Percentiles rank a stretch among this genome's conserved stretches.
Conservation (phyloP, 2,797 vertebrate species). For the Discoglossus pictus region DNA sequence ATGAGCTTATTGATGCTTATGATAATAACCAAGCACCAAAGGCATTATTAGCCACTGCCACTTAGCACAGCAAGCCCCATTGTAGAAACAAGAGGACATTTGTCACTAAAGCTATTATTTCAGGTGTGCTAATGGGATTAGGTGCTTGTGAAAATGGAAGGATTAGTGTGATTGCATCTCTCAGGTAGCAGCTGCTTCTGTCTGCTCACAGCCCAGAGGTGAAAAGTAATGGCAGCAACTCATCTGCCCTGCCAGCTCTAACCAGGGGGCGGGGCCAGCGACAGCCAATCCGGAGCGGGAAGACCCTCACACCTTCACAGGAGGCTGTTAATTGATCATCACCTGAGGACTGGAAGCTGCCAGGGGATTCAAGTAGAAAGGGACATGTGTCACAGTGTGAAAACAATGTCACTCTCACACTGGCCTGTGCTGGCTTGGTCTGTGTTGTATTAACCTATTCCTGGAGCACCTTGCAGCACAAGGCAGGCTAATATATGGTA, state of each 20-base stretch:
- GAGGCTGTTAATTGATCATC: constrained; percentile 53
- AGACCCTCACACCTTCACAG: constrained; percentile 51
- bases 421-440: constrained; percentile 41
- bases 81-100: constrained; percentile 57
- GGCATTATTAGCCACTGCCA: constrained; percentile 33
- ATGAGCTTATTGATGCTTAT: constrained; percentile 19
- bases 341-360: constrained; percentile 24
- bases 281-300: constrained; percentile 58
- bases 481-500: background rate
- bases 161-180: constrained; percentile 54
- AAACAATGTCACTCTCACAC: constrained; percentile 69
- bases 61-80: constrained; percentile 51
- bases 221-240: constrained; percentile 46
- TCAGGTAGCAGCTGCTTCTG: constrained; percentile 51
- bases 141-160: constrained; percentile 57
- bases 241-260: background rate
- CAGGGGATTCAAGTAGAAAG: constrained; percentile 37
- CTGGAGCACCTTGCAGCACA: constrained; percentile 1
- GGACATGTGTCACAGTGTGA: constrained; percentile 66
- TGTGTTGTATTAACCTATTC: background rate
- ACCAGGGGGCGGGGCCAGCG: constrained; percentile 13
- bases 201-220: constrained; percentile 48
- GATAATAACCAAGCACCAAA: constrained; percentile 10
- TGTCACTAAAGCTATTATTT: constrained; percentile 73
- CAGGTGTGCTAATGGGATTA: constrained; percentile 79